phyloP scores from a whole-genome alignment of 2,888 invertebrate genomes.

The Merodon equestris region DNA sequence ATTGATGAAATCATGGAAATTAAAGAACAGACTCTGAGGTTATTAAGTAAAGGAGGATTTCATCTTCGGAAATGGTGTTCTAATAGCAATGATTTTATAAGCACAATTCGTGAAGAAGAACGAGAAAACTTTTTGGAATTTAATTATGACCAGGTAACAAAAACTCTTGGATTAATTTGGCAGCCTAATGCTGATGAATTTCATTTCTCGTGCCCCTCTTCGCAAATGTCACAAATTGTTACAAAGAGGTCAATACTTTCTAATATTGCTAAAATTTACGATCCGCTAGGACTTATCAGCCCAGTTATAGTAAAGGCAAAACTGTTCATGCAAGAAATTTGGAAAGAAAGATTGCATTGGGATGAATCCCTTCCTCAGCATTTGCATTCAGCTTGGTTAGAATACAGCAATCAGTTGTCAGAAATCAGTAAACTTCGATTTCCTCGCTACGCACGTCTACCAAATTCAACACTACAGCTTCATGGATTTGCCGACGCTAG shows the following conservation, averaged over 20 bases:
- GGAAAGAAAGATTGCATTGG: conserved; percentile 10
- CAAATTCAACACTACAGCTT: conserved; percentile 11
- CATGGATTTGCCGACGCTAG: conserved; percentile 51
- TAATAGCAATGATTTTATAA: conserved; percentile 16
- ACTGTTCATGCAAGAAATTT: conserved; percentile 35
- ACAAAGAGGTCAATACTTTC: too few species aligned
- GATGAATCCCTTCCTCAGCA: too few species aligned
- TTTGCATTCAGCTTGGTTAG: too few species aligned
- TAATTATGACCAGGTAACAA: conserved; percentile 20
- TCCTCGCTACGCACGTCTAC: too few species aligned
- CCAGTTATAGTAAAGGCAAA: conserved; percentile 36
- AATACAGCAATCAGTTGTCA: too few species aligned
- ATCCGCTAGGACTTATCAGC: too few species aligned
- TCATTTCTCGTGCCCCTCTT: conserved; percentile 24
- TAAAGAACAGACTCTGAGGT: background rate
- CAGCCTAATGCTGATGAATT: too few species aligned
- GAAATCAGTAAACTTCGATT: too few species aligned
- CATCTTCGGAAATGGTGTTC: conserved; percentile 35
- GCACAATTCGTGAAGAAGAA: too few species aligned
- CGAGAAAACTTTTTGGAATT: conserved; percentile 12
- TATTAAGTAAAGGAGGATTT: conserved; percentile 26
- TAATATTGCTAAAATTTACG: too few species aligned
- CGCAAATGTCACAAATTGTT: too few species aligned
- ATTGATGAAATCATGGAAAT: conserved; percentile 3
- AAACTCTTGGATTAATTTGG: conserved; percentile 46